These are phyloP conservation scores for Diadumene lineata DNA, from an alignment of 92 coral and sea anemone genomes.

Conservation along the genomic window DNA sequence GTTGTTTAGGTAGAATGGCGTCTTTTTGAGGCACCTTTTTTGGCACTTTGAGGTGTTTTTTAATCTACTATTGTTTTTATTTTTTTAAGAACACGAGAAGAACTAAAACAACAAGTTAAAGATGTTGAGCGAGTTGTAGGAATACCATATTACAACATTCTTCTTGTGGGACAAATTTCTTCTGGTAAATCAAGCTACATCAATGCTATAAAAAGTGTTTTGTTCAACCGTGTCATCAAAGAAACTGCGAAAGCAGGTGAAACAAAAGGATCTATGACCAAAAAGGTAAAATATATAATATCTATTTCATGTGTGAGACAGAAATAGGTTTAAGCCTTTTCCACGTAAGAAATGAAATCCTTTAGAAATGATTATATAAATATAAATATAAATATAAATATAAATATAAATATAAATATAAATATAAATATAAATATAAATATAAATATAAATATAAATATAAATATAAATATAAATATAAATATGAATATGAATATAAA, in stretches of 20 bases:
- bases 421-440: too few species aligned
- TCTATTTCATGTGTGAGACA: not conserved
- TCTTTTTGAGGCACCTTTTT: too few species aligned
- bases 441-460: too few species aligned
- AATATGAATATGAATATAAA: too few species aligned
- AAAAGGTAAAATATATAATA: not conserved
- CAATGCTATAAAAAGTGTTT: constrained; percentile 2
- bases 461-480: too few species aligned
- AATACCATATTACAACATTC: not conserved
- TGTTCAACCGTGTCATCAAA: not conserved
- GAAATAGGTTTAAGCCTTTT: not conserved
- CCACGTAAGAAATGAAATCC: not conserved
- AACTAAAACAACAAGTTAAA: not conserved
- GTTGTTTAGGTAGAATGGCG: too few species aligned
- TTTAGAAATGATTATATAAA: too few species aligned
- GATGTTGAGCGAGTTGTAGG: not conserved
- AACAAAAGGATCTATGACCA: not conserved
- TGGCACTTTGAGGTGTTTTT: too few species aligned
- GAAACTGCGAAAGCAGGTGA: not conserved
- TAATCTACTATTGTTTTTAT: too few species aligned
- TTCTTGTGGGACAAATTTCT: constrained; percentile 28
- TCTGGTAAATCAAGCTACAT: constrained; percentile 32
- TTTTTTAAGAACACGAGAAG: not conserved
- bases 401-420: too few species aligned
- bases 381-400: too few species aligned